These are phyloP conservation scores for Ranitomeya variabilis DNA, from an alignment of 2,113 vertebrate genomes.

Conservation along the genomic window DNA sequence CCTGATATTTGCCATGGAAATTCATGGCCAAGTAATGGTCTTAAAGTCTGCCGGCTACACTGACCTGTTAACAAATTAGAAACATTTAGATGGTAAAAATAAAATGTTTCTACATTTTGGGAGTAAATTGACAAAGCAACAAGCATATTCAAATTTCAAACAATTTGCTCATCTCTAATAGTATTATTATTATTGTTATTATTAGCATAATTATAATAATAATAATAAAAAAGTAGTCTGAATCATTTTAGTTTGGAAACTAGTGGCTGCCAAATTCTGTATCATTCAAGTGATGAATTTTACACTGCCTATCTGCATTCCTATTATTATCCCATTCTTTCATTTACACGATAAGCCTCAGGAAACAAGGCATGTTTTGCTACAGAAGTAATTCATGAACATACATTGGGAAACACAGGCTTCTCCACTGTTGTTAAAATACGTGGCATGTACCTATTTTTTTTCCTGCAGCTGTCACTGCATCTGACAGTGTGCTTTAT, in stretches of 20 bases:
- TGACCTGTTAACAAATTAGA: too few relatives aligned
- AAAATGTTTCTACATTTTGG: too few relatives aligned
- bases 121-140: too few relatives aligned
- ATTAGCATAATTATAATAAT: too few relatives aligned
- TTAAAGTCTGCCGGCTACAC: too few relatives aligned
- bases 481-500: conserved; percentile 22
- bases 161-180: too few relatives aligned
- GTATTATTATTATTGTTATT: too few relatives aligned
- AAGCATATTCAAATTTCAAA: too few relatives aligned
- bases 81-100: too few relatives aligned
- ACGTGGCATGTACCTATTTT: background rate
- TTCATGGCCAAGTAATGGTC: too few relatives aligned
- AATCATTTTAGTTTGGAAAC: background rate
- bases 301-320: background rate
- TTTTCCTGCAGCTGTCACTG: conserved; percentile 7
- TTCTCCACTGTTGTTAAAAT: conserved; percentile 9
- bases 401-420: background rate
- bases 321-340: conserved; percentile 15
- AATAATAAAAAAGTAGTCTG: background rate
- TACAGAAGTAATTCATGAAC: conserved; percentile 5
- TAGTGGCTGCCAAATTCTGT: background rate
- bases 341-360: conserved; percentile 23
- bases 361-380: background rate
- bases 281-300: conserved; percentile 4
- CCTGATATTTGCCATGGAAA: too few relatives aligned